Conservation (phyloP, 1,140 invertebrate genomes). For the Drosophila arawakana region DNA sequence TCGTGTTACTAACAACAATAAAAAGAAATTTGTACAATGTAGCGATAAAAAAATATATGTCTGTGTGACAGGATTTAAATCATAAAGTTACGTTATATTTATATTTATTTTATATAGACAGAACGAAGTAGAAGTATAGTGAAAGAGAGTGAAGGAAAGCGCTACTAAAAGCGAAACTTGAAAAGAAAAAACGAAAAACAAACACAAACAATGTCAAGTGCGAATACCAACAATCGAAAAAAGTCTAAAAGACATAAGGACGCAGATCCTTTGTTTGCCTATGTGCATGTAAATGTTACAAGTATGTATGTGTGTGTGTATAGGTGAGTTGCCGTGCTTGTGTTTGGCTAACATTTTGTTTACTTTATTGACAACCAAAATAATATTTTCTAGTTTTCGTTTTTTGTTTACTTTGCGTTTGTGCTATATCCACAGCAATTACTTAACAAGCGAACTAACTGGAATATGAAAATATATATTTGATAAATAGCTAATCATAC, state of each 20-base stretch:
- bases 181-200: conserved; percentile 26
- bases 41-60: conserved; percentile 20
- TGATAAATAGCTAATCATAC: neutral
- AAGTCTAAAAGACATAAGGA: conserved; percentile 67
- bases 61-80: conserved; percentile 65
- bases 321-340: conserved; percentile 32
- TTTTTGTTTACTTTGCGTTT: conserved; percentile 19
- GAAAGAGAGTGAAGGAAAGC: neutral
- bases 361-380: conserved; percentile 60
- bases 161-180: conserved; percentile 42
- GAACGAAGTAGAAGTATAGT: neutral
- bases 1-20: conserved; percentile 44
- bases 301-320: conserved; percentile 29
- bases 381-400: conserved; percentile 44
- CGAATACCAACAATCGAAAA: conserved; percentile 22
- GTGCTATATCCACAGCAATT: neutral
- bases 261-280: conserved; percentile 43
- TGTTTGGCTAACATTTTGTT: conserved; percentile 56
- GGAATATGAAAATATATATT: neutral
- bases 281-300: conserved; percentile 22
- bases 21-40: conserved; percentile 49
- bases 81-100: conserved; percentile 71
- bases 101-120: conserved; percentile 63
- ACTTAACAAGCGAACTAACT: neutral
- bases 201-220: conserved; percentile 68